Percentiles rank a stretch among this genome's conserved stretches.
Conservation (phyloP, 2,888 invertebrate species). For the Agrilus biguttatus region DNA sequence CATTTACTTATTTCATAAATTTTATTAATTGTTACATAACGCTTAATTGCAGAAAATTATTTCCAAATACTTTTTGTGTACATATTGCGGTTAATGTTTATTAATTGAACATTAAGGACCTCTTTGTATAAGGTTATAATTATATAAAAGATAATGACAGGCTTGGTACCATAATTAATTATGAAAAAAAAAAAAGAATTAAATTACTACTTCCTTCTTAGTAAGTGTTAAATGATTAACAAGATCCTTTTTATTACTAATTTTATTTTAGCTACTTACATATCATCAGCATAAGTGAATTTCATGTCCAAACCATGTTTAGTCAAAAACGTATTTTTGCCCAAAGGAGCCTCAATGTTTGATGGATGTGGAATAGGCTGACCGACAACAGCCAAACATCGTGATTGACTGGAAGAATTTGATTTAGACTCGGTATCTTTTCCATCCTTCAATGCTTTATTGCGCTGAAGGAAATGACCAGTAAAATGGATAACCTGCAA, state of each 20-base stretch:
- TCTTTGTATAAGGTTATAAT: background rate
- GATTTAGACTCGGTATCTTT: slow-evolving; percentile 16
- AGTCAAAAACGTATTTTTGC: slow-evolving; percentile 78
- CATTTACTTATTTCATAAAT: too few relatives aligned
- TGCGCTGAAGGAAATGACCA: slow-evolving; percentile 51
- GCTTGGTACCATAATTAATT: too few relatives aligned
- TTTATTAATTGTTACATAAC: too few relatives aligned
- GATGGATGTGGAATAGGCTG: slow-evolving; percentile 80
- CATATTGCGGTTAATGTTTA: too few relatives aligned
- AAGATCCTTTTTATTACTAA: too few relatives aligned
- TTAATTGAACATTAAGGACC: too few relatives aligned
- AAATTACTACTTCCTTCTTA: too few relatives aligned
- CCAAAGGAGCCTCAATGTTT: slow-evolving; percentile 82
- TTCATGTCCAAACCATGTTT: slow-evolving; percentile 90
- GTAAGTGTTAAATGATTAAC: too few relatives aligned
- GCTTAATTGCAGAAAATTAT: too few relatives aligned
- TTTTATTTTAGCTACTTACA: slow-evolving; percentile 43
- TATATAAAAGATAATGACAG: background rate
- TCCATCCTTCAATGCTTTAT: slow-evolving; percentile 5
- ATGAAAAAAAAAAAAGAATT: too few relatives aligned
- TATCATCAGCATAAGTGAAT: slow-evolving; percentile 86
- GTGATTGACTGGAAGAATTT: slow-evolving; percentile 11
- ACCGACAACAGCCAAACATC: slow-evolving; percentile 58
- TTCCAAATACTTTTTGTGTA: too few relatives aligned
- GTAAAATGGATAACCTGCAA: slow-evolving; percentile 76